Evolutionary conservation across 2,113 vertebrate genomes (phyloP).

Genomic region (Syrrhaptes paradoxus): DNA sequence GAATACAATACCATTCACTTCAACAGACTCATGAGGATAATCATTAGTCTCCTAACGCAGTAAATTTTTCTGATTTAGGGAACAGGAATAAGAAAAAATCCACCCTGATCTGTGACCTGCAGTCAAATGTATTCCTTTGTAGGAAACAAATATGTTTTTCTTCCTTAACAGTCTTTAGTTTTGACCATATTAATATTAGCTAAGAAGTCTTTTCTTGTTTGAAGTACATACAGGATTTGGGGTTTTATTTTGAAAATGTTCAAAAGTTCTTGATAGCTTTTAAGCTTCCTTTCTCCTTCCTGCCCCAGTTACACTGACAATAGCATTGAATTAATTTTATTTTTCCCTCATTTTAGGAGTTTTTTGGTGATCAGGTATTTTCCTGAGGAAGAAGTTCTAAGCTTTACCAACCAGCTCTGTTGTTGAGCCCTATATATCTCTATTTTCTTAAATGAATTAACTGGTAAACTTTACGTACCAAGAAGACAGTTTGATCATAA

Average conservation of each 20-base stretch:
- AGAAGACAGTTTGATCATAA: background rate
- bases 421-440: background rate
- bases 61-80: background rate
- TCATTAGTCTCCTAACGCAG: background rate
- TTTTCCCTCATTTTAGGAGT: background rate
- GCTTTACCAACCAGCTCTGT: background rate
- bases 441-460: background rate
- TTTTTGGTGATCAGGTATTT: background rate
- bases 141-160: background rate
- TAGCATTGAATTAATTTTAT: background rate
- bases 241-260: background rate
- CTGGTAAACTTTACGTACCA: background rate
- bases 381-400: background rate
- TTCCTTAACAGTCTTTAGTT: background rate
- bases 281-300: background rate
- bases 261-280: background rate
- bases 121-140: background rate
- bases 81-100: background rate
- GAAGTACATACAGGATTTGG: background rate
- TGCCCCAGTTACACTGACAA: background rate
- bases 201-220: background rate
- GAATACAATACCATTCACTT: background rate
- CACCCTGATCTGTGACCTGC: accelerated
- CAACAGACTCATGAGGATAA: background rate
- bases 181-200: background rate